Base-by-base conservation (phyloP, 2,888 invertebrate species). In the Rhingia rostrata region DNA sequence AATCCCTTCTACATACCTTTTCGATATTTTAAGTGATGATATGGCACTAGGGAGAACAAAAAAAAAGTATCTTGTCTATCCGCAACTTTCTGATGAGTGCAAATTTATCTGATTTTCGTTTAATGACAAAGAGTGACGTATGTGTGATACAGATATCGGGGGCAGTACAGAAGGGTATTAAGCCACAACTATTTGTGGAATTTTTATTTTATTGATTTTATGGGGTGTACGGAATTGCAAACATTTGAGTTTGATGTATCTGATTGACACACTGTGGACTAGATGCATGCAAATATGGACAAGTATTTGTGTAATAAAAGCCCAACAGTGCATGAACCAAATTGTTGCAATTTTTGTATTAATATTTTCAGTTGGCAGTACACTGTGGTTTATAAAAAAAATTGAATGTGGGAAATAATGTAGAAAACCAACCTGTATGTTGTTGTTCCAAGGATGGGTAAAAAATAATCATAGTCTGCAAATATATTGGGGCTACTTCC, bases 91-190 rank as follows among this genome's bases (percentile, higher is more conserved):
- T 14, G 41, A 53, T 33, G 12, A 41, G 45, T 54, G 33, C 45
- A 54, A 33, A 30, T 45, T 80, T 80, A 80, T 80, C 80, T 54
- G 80, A 51, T 80, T 73, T 54, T 54, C 63, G 54, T 70, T 70
- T 64, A 64, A 51, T 47, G 56, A 63, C 47, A 70, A 41, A 53
- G 49, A 14, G 35, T 77, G 66, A 77, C 63, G 53, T 69, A 47
- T 12, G 30, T 67, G n/a, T 22, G 22, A 51, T 45, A 35, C 33
- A 4, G 30, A 75, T 45, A 32, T 33, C 22, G 32, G 12, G 2
- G 51, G 37, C n/a, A 6, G 22, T 37, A 47, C n/a, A n/a, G 37
- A 22, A 39, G n/a, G 30, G n/a, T 6, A 3, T 39, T 39, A 14
- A 37, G 5, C 9, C 2, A 30, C 9, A 32, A 45, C 30, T 12